These are phyloP conservation scores for Abrostola tripartita DNA, from an alignment of 2,888 invertebrate species.

Conservation along the genomic window DNA sequence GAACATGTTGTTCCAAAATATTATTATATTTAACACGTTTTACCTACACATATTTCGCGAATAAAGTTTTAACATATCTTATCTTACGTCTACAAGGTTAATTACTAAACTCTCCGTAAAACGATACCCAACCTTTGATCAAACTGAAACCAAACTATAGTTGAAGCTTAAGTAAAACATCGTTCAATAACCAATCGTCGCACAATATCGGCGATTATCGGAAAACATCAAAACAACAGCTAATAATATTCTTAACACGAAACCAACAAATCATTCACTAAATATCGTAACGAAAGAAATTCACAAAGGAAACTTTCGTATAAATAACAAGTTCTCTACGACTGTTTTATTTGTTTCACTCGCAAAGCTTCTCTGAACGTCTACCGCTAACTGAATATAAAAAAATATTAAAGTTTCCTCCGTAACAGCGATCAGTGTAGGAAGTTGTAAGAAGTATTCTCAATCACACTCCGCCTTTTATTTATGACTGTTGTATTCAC, in stretches of 20 bases:
- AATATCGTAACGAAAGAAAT: slow-evolving; percentile 35
- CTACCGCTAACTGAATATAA: slow-evolving; percentile 54
- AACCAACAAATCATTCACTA: slow-evolving; percentile 45
- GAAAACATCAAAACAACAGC: slow-evolving; percentile 27
- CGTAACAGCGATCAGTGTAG: slow-evolving; percentile 38
- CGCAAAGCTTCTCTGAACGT: slow-evolving; percentile 19
- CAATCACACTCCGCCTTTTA: slow-evolving; percentile 43
- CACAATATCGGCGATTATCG: slow-evolving; percentile 8
- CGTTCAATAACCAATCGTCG: slow-evolving; percentile 4
- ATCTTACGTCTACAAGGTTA: too few relatives aligned
- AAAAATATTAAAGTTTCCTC: slow-evolving; percentile 35
- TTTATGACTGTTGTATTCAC: slow-evolving; percentile 45
- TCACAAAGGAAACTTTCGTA: slow-evolving; percentile 44
- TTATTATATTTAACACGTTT: too few relatives aligned
- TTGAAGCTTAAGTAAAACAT: neutral
- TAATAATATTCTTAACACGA: slow-evolving; percentile 37
- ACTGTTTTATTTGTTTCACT: slow-evolving; percentile 59
- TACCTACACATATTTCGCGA: too few relatives aligned
- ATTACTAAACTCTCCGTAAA: too few relatives aligned
- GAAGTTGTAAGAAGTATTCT: slow-evolving; percentile 41
- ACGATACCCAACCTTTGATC: too few relatives aligned
- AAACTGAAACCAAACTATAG: neutral
- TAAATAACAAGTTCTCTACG: slow-evolving; percentile 49
- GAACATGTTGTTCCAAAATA: too few relatives aligned
- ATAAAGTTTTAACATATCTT: too few relatives aligned